Evolutionary conservation across 2,888 invertebrate species (phyloP).

Genomic region (Drosophila gaucha): DNA sequence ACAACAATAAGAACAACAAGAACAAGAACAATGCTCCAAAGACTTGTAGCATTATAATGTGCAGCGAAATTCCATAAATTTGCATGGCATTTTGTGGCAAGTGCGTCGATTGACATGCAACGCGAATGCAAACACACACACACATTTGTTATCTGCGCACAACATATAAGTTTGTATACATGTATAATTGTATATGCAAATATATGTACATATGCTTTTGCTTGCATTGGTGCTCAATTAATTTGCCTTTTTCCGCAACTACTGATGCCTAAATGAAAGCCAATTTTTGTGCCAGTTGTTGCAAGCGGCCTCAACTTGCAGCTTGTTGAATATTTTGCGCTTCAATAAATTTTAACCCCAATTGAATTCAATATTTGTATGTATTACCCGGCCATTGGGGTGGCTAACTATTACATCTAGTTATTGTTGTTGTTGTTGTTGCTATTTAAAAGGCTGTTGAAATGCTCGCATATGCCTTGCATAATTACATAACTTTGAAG

Average conservation of each 20-base stretch:
- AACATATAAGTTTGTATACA: not conserved
- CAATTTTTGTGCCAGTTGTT: constrained; percentile 18
- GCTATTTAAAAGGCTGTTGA: constrained; percentile 58
- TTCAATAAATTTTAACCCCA: constrained; percentile 70
- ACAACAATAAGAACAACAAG: constrained; percentile 31
- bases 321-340: constrained; percentile 56
- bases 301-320: constrained; percentile 8
- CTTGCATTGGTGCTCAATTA: constrained; percentile 58
- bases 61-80: constrained; percentile 51
- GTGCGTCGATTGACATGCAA: constrained; percentile 59
- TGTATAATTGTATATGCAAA: not conserved
- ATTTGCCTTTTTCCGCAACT: constrained; percentile 59
- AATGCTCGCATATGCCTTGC: constrained; percentile 71
- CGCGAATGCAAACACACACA: constrained; percentile 6
- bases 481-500: constrained; percentile 61
- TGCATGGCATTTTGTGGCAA: constrained; percentile 59
- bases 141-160: constrained; percentile 3
- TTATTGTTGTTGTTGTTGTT: constrained; percentile 13
- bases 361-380: constrained; percentile 39
- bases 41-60: constrained; percentile 28
- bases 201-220: constrained; percentile 2
- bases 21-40: constrained; percentile 35
- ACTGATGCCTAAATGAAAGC: constrained; percentile 38
- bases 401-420: constrained; percentile 14
- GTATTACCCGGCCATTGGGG: too few species aligned